A percentile compares a stretch with the other conserved stretches of the same genome.
phyloP scores from a whole-genome alignment of 2,113 vertebrate species.

The Salminus brasiliensis region DNA sequence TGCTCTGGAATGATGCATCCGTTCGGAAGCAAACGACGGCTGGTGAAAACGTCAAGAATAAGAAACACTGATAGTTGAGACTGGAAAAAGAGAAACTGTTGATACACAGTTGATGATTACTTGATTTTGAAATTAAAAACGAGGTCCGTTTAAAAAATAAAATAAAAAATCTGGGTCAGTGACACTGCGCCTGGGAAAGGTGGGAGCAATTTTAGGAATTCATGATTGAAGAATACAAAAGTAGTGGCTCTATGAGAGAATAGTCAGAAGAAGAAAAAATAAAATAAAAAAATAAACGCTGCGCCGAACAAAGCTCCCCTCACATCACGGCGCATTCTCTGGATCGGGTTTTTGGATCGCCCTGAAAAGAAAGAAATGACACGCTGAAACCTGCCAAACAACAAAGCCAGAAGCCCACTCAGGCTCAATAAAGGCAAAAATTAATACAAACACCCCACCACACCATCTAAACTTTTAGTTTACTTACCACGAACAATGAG shows the following conservation, averaged over 20 bases:
- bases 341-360: conserved; percentile 83
- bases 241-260: conserved; percentile 76
- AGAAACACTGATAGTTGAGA: neutral
- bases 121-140: conserved; percentile 60
- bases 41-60: neutral
- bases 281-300: too few relatives aligned
- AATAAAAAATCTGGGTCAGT: neutral
- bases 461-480: neutral
- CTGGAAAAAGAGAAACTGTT: conserved; percentile 38
- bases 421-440: neutral
- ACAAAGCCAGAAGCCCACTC: neutral
- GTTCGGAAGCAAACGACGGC: neutral
- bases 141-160: conserved; percentile 64
- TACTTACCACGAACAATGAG: too few relatives aligned
- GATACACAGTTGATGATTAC: conserved; percentile 40
- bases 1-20: neutral
- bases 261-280: conserved; percentile 56
- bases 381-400: neutral
- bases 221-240: conserved; percentile 77
- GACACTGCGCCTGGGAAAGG: conserved; percentile 58
- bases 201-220: conserved; percentile 64
- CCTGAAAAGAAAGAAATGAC: conserved; percentile 69
- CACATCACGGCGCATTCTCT: conserved; percentile 94
- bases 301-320: conserved; percentile 56
- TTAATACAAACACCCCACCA: neutral